A percentile compares a stretch with the other conserved stretches of the same genome.
phyloP scores from a whole-genome alignment of 2,797 vertebrate species.

The Oryzias sinensis region DNA sequence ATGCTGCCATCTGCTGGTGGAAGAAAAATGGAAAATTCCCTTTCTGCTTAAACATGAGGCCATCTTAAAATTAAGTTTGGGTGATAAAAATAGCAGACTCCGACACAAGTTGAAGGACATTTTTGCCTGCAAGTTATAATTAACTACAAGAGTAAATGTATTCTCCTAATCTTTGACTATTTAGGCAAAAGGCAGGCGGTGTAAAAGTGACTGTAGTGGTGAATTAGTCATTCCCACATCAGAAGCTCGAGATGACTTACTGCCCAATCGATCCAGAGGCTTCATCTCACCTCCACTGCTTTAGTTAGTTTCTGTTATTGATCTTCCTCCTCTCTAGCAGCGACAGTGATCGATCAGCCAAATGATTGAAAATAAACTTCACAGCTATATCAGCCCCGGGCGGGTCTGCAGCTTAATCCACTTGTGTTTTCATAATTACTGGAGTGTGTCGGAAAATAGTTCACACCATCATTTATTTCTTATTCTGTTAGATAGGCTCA shows the following conservation, averaged over 20 bases:
- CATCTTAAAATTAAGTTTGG: background rate
- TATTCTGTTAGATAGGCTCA: constrained; percentile 23
- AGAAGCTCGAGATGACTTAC: constrained; percentile 30
- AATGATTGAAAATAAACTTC: constrained; percentile 48
- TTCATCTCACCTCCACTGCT: constrained; percentile 36
- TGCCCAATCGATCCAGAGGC: constrained; percentile 46
- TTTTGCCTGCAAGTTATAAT: background rate
- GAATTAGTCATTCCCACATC: constrained; percentile 10
- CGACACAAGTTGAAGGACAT: background rate
- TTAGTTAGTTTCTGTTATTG: constrained; percentile 44
- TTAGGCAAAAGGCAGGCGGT: background rate
- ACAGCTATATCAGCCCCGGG: constrained; percentile 20
- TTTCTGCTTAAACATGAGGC: background rate
- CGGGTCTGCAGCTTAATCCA: constrained; percentile 41
- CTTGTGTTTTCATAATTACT: constrained; percentile 56
- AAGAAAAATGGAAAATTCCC: background rate
- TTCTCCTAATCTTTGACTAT: background rate
- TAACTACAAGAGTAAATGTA: constrained; percentile 8
- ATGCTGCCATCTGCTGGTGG: constrained; percentile 70
- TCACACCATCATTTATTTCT: constrained; percentile 22
- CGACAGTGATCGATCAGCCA: constrained; percentile 31
- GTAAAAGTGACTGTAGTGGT: constrained; percentile 3
- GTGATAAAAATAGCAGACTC: background rate
- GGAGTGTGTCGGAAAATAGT: constrained; percentile 40
- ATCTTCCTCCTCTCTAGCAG: constrained; percentile 25